phyloP scores from a whole-genome alignment of 1,140 invertebrate species.

The Drosophila prosaltans region DNA sequence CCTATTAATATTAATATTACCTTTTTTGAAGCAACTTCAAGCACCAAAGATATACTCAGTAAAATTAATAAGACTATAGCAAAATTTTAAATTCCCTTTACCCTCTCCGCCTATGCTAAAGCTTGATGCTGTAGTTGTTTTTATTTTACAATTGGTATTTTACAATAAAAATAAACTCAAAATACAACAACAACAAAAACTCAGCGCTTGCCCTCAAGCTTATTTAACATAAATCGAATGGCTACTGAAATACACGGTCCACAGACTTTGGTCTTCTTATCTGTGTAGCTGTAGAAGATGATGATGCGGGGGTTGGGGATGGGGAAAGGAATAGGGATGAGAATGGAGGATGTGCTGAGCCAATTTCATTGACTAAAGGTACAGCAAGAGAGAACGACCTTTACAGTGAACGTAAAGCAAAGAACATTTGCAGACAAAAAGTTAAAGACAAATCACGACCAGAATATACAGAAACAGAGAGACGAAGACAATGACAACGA shows the following conservation, averaged over 20 bases:
- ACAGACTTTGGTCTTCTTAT: constrained; percentile 33
- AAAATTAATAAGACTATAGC: too few relatives aligned
- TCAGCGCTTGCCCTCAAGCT: constrained; percentile 66
- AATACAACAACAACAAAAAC: constrained; percentile 1
- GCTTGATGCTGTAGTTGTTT: constrained; percentile 1
- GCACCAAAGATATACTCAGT: too few relatives aligned
- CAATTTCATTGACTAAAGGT: constrained; percentile 74
- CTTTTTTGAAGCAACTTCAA: too few relatives aligned
- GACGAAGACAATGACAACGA: constrained; percentile 14
- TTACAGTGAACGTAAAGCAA: constrained; percentile 45
- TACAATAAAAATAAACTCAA: constrained; percentile 60
- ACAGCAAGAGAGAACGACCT: constrained; percentile 63
- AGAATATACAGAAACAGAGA: constrained; percentile 33
- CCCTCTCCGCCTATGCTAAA: constrained; percentile 17
- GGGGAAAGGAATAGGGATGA: background rate
- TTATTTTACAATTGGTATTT: constrained; percentile 72
- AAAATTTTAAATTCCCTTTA: background rate
- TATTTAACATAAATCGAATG: constrained; percentile 82
- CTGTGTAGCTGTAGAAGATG: constrained; percentile 18
- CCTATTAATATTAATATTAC: too few relatives aligned
- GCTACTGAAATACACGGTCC: constrained; percentile 75
- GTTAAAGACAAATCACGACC: constrained; percentile 75
- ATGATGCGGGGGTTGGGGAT: background rate
- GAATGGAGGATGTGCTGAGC: constrained; percentile 18
- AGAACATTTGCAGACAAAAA: constrained; percentile 29